These are phyloP conservation scores for Xenentodon cancila DNA, from an alignment of 2,797 vertebrate genomes.

Conservation along the genomic window DNA sequence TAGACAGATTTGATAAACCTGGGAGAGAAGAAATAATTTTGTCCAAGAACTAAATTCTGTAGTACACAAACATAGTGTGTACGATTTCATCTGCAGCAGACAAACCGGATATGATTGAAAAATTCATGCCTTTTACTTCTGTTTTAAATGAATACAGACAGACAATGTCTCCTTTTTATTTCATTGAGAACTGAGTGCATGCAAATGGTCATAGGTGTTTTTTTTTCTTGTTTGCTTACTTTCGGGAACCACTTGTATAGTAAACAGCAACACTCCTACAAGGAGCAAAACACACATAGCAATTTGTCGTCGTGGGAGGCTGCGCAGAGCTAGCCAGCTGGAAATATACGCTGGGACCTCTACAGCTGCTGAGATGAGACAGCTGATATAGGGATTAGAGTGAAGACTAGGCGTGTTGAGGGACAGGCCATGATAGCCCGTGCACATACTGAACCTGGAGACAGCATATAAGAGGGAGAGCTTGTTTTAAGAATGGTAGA, in stretches of 20 bases:
- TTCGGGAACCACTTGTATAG: constrained; percentile 85
- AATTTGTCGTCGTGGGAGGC: constrained; percentile 80
- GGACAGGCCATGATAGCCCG: constrained; percentile 87
- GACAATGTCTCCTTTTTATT: too few species aligned
- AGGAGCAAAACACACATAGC: constrained; percentile 77
- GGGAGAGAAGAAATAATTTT: background rate
- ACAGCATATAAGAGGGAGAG: background rate
- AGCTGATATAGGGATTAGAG: constrained; percentile 84
- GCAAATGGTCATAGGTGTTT: background rate
- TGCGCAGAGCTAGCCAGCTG: constrained; percentile 83
- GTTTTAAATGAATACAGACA: too few species aligned
- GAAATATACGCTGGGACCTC: constrained; percentile 86
- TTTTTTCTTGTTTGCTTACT: constrained; percentile 65
- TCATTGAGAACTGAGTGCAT: too few species aligned
- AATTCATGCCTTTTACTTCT: too few species aligned
- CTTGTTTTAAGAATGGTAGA: too few species aligned
- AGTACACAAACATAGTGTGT: background rate
- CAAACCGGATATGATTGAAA: too few species aligned
- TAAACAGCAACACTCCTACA: constrained; percentile 83
- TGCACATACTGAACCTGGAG: constrained; percentile 82
- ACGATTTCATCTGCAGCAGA: too few species aligned
- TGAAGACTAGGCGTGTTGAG: constrained; percentile 87
- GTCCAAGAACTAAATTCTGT: background rate
- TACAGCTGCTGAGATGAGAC: constrained; percentile 84
- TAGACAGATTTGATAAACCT: constrained; percentile 74